These are phyloP conservation scores for Amphipyra berbera DNA, from an alignment of 2,888 invertebrate species.

Conservation along the genomic window DNA sequence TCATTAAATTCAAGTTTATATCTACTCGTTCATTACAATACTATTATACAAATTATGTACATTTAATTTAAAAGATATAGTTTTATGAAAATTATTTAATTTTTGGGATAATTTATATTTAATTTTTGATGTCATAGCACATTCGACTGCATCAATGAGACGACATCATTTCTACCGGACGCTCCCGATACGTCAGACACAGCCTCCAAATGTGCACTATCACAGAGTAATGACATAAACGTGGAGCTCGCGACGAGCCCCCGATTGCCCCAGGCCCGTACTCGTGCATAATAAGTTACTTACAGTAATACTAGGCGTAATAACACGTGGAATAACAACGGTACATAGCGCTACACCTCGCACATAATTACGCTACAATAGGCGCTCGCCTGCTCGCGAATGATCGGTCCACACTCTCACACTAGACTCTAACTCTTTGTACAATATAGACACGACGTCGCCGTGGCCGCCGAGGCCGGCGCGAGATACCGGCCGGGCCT, in stretches of 20 bases:
- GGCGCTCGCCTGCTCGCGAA: conserved; percentile 71
- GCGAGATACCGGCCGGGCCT: conserved; percentile 54
- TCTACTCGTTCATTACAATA: conserved; percentile 77
- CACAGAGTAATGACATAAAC: conserved; percentile 89
- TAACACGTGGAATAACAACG: conserved; percentile 86
- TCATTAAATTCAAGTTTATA: conserved; percentile 77
- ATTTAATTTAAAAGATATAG: conserved; percentile 81
- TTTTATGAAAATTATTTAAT: conserved; percentile 87
- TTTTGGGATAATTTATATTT: conserved; percentile 89
- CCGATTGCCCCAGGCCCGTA: conserved; percentile 89
- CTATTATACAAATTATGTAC: conserved; percentile 88
- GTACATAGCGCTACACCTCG: conserved; percentile 84
- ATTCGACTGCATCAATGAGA: conserved; percentile 75
- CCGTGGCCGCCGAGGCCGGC: conserved; percentile 39
- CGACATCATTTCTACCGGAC: conserved; percentile 61
- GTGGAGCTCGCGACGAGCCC: conserved; percentile 80
- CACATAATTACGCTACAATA: conserved; percentile 75
- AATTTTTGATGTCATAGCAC: conserved; percentile 88
- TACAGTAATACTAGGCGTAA: conserved; percentile 85
- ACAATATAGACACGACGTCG: conserved; percentile 78
- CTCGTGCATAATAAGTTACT: conserved; percentile 86
- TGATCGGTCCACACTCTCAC: conserved; percentile 74
- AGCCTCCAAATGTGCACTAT: conserved; percentile 85
- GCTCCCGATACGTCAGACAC: conserved; percentile 69
- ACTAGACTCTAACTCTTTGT: conserved; percentile 76